Percentiles rank a stretch among this genome's conserved stretches.
Conservation (phyloP, 1,140 invertebrate genomes). For the Drosophila bocki region DNA sequence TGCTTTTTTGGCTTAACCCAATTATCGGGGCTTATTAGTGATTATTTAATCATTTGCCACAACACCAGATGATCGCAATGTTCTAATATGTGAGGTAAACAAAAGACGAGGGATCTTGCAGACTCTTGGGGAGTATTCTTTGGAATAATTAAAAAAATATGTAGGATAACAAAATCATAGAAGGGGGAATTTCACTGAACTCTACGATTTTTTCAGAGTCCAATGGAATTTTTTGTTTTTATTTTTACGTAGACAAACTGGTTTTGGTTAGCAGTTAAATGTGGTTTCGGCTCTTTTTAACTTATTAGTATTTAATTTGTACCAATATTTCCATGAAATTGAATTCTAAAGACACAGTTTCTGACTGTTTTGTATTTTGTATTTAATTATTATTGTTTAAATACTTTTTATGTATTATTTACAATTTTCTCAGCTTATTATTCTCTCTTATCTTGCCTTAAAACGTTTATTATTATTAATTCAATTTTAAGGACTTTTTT, state of each 20-base stretch:
- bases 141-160: neutral
- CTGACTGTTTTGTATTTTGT: neutral
- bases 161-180: no score
- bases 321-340: constrained; percentile 11
- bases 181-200: neutral
- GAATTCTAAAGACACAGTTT: neutral
- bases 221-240: constrained; percentile 10
- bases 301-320: constrained; percentile 20
- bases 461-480: no score
- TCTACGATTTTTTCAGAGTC: neutral
- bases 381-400: no score
- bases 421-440: no score
- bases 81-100: constrained; percentile 68
- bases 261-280: constrained; percentile 22
- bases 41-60: constrained; percentile 74
- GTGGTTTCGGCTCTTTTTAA: constrained; percentile 30
- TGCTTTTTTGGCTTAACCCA: constrained; percentile 65
- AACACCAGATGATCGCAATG: constrained; percentile 41
- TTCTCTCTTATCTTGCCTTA: no score
- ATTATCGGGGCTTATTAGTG: constrained; percentile 77
- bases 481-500: no score
- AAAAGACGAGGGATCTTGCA: constrained; percentile 37
- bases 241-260: neutral
- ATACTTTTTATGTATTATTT: no score
- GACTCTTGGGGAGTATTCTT: constrained; percentile 17